Percentiles rank a stretch among this genome's conserved stretches.
Conservation (phyloP, 2,888 invertebrate genomes). For the Acanthoscelides obtectus region DNA sequence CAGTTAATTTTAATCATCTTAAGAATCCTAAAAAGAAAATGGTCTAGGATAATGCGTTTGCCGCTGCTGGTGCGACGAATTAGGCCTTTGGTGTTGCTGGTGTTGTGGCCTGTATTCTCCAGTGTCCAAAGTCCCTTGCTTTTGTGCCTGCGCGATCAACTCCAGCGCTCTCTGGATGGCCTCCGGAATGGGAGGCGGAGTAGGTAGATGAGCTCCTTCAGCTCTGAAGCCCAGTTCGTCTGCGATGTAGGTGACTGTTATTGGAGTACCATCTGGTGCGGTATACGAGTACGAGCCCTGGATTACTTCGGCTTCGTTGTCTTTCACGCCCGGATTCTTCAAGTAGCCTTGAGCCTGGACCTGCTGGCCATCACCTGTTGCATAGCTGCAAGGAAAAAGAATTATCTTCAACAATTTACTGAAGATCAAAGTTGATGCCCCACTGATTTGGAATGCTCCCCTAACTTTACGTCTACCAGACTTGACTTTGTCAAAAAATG, state of each 20-base stretch:
- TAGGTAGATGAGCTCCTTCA: slow-evolving; percentile 71
- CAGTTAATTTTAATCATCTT: too few relatives aligned
- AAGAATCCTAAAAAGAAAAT: not conserved
- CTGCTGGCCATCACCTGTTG: slow-evolving; percentile 73
- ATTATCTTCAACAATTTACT: too few relatives aligned
- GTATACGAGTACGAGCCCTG: slow-evolving; percentile 74
- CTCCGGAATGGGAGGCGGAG: slow-evolving; percentile 69
- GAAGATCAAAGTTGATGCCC: too few relatives aligned
- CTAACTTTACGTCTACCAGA: too few relatives aligned
- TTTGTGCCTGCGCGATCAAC: slow-evolving; percentile 32
- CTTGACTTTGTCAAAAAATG: too few relatives aligned
- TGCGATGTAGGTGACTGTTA: slow-evolving; percentile 62
- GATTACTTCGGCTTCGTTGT: slow-evolving; percentile 67
- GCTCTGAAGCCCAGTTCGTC: slow-evolving; percentile 76
- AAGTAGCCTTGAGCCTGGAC: slow-evolving; percentile 73
- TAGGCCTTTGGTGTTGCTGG: not conserved
- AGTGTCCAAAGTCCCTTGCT: not conserved
- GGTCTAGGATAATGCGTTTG: not conserved
- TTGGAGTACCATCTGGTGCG: slow-evolving; percentile 63
- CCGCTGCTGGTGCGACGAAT: not conserved
- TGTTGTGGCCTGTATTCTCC: not conserved
- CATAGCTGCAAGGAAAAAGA: slow-evolving; percentile 56
- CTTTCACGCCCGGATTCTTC: slow-evolving; percentile 65
- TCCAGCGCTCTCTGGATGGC: slow-evolving; percentile 59
- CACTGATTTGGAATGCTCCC: too few relatives aligned